Percentiles rank a stretch among this genome's conserved stretches.
phyloP scores from a whole-genome alignment of 1,140 invertebrate species.

The Ips nitidus region DNA sequence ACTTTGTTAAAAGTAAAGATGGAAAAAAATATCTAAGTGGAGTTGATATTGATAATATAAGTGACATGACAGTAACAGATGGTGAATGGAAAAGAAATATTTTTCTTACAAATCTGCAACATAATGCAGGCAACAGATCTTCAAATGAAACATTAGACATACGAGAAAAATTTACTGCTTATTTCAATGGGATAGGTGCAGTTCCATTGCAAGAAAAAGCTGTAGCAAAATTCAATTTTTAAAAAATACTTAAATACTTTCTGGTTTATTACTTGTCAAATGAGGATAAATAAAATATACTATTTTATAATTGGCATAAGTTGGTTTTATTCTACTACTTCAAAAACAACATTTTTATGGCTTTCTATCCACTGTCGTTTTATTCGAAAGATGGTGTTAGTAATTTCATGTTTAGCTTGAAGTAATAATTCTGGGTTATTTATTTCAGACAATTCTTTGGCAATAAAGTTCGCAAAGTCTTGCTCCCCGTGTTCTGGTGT shows the following conservation, averaged over 20 bases:
- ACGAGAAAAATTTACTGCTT: not conserved
- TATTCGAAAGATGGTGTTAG: not conserved
- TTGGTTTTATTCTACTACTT: not conserved
- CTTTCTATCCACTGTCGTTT: not conserved
- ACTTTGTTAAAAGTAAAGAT: slow-evolving; percentile 3
- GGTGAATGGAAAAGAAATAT: not conserved
- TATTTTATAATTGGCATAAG: not conserved
- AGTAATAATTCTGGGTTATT: too few species aligned
- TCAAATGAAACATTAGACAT: not conserved
- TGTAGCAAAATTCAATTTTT: not conserved
- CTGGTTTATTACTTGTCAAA: not conserved
- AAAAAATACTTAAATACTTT: not conserved
- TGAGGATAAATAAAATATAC: not conserved
- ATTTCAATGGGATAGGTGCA: not conserved
- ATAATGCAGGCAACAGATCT: not conserved
- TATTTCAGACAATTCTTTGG: too few species aligned
- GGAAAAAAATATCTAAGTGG: not conserved
- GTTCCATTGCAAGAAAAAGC: not conserved
- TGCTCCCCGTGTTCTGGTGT: too few species aligned
- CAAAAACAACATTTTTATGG: not conserved
- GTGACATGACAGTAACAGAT: not conserved
- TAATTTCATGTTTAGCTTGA: too few species aligned
- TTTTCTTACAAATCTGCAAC: not conserved
- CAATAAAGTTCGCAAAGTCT: too few species aligned
- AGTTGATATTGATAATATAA: not conserved